Conservation (phyloP, 2,888 invertebrate genomes). For the Parascotia fuliginaria region DNA sequence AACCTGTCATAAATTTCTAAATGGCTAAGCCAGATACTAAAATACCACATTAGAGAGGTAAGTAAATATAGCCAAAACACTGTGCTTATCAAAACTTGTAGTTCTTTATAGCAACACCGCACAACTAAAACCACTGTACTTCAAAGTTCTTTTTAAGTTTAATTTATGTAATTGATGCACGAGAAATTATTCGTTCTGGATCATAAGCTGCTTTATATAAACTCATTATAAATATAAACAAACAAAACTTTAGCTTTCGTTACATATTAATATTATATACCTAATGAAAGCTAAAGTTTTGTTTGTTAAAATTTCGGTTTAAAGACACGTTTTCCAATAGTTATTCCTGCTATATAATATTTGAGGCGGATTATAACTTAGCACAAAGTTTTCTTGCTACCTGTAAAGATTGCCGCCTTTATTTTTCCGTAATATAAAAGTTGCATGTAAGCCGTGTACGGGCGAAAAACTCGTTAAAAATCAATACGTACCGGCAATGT, state of each 20-base stretch:
- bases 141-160: background rate
- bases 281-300: no score
- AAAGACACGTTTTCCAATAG: slow-evolving; percentile 1
- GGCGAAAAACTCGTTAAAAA: slow-evolving; percentile 60
- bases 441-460: slow-evolving; percentile 25
- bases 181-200: background rate
- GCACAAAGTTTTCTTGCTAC: slow-evolving; percentile 16
- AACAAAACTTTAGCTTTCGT: background rate
- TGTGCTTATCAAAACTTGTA: no score
- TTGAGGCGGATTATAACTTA: slow-evolving; percentile 18
- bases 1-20: no score
- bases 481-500: slow-evolving; percentile 61
- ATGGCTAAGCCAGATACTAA: no score
- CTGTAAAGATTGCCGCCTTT: slow-evolving; percentile 20
- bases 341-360: slow-evolving; percentile 1
- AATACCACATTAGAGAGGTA: no score
- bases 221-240: background rate
- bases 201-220: background rate
- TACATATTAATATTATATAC: no score
- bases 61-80: no score
- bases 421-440: slow-evolving; percentile 28
- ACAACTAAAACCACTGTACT: no score
- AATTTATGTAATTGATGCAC: background rate
- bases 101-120: no score
- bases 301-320: no score